phyloP scores from a whole-genome alignment of 2,113 vertebrate species.

The Caranx ignobilis region DNA sequence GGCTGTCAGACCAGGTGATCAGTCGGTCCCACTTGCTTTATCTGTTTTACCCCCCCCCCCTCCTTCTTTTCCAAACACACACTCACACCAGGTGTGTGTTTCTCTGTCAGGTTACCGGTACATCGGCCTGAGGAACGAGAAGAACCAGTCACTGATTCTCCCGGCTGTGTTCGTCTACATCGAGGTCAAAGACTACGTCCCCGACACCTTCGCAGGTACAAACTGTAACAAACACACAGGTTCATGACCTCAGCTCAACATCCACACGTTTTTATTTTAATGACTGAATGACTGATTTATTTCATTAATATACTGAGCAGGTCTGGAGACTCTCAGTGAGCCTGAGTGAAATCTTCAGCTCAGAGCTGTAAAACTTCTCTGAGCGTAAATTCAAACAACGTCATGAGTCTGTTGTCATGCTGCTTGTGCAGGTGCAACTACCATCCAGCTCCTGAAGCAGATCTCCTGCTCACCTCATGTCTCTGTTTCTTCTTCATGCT shows the following conservation, averaged over 20 bases:
- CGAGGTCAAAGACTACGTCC: conserved; percentile 97
- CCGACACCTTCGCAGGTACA: conserved; percentile 96
- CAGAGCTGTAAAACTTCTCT: too few relatives aligned
- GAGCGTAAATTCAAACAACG: too few relatives aligned
- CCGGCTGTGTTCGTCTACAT: conserved; percentile 96
- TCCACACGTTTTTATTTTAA: not conserved
- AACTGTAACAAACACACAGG: not conserved
- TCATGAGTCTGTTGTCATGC: not conserved
- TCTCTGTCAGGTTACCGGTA: conserved; percentile 92
- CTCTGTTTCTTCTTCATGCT: conserved; percentile 22
- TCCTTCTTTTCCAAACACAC: too few relatives aligned
- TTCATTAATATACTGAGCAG: too few relatives aligned
- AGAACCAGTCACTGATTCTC: conserved; percentile 92
- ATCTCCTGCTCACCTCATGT: conserved; percentile 76
- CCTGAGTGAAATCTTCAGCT: too few relatives aligned
- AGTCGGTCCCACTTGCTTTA: too few relatives aligned
- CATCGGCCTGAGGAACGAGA: conserved; percentile 95
- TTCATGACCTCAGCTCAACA: not conserved
- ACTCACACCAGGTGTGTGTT: not conserved
- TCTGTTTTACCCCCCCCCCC: too few relatives aligned
- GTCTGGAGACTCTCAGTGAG: too few relatives aligned
- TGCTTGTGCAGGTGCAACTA: not conserved
- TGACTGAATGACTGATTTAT: not conserved
- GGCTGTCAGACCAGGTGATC: conserved; percentile 92
- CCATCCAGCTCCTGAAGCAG: conserved; percentile 68